phyloP scores from a whole-genome alignment of 64 coral and sea anemone species.

The Montipora foliosa region DNA sequence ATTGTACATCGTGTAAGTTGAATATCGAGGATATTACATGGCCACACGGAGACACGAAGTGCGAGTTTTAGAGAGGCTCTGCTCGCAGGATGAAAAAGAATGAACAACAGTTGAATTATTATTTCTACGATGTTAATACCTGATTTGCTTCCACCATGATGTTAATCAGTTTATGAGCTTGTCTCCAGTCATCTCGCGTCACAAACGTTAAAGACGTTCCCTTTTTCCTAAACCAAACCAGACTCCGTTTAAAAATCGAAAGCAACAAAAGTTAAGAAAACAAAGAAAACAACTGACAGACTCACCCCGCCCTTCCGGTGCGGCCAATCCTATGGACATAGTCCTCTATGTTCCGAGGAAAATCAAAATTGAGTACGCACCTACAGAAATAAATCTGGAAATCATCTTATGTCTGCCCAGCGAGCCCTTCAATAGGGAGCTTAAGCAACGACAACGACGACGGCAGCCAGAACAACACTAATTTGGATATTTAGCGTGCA shows the following conservation, averaged over 20 bases:
- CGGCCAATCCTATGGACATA: slow-evolving; percentile 96
- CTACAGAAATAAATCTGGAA: slow-evolving; percentile 41
- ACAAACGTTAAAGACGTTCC: slow-evolving; percentile 91
- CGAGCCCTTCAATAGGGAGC: too few relatives aligned
- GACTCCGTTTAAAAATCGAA: background rate
- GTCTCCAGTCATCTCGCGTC: slow-evolving; percentile 92
- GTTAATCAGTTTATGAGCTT: slow-evolving; percentile 91
- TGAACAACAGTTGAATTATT: too few relatives aligned
- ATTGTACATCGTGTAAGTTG: too few relatives aligned
- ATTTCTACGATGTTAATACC: slow-evolving; percentile 29
- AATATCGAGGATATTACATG: too few relatives aligned
- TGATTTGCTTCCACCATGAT: slow-evolving; percentile 94
- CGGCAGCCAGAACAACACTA: background rate
- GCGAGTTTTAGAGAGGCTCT: too few relatives aligned
- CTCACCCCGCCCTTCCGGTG: slow-evolving; percentile 95
- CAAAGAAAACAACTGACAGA: background rate
- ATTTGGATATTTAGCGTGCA: too few relatives aligned
- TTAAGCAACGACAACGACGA: too few relatives aligned
- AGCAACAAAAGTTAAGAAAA: background rate
- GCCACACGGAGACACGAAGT: too few relatives aligned
- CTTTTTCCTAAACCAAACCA: slow-evolving; percentile 53
- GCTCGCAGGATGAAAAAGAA: too few relatives aligned
- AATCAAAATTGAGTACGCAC: slow-evolving; percentile 93
- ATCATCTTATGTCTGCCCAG: background rate
- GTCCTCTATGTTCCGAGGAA: slow-evolving; percentile 96